These are phyloP conservation scores for Phalanger gymnotis DNA, from an alignment of 2,797 vertebrate species.

Conservation along the genomic window DNA sequence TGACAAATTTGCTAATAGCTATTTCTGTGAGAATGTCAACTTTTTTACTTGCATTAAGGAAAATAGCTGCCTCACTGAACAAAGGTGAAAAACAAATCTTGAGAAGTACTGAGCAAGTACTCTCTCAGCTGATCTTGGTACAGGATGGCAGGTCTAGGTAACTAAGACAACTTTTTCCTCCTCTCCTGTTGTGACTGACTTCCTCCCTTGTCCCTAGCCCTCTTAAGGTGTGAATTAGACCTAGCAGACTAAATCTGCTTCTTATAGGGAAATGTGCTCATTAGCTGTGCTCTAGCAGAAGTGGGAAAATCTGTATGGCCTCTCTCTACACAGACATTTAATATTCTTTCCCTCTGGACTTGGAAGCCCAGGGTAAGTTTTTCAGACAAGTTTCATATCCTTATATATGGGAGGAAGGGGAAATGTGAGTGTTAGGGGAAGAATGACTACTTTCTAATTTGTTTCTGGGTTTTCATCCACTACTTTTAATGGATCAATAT, in stretches of 20 bases:
- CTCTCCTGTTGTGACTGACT: slow-evolving; percentile 53
- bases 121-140: not conserved
- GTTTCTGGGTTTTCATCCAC: slow-evolving; percentile 28
- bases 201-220: slow-evolving; percentile 44
- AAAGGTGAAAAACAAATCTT: not conserved
- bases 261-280: slow-evolving; percentile 74
- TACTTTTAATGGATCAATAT: slow-evolving; percentile 49
- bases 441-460: slow-evolving; percentile 59
- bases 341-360: slow-evolving; percentile 74
- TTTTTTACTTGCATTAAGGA: not conserved
- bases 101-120: not conserved
- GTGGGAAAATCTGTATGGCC: slow-evolving; percentile 75
- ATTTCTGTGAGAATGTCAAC: not conserved
- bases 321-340: slow-evolving; percentile 72
- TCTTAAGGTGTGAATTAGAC: slow-evolving; percentile 60
- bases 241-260: slow-evolving; percentile 60
- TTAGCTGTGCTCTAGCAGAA: slow-evolving; percentile 68
- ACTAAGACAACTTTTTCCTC: not conserved
- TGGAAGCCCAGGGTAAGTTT: too few species aligned
- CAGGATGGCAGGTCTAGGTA: not conserved
- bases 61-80: not conserved
- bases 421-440: slow-evolving; percentile 5
- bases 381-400: too few species aligned
- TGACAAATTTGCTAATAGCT: not conserved
- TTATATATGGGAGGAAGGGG: slow-evolving; percentile 57